A percentile compares a stretch with the other conserved stretches of the same genome.
These are phyloP conservation scores for Plotosus lineatus DNA, from an alignment of 2,113 vertebrate genomes.

Conservation along the genomic window DNA sequence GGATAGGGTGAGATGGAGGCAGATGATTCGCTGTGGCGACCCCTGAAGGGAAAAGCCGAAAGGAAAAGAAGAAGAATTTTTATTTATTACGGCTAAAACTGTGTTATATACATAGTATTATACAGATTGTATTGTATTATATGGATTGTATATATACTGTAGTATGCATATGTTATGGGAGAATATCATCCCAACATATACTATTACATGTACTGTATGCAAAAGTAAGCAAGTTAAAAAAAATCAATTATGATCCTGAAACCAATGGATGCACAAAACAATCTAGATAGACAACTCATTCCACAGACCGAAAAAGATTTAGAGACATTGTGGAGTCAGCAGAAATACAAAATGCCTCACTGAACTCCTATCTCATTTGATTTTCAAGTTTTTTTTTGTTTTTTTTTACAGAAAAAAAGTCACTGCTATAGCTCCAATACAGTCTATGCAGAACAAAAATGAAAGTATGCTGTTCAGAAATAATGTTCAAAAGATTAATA, in stretches of 20 bases:
- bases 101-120: too few relatives aligned
- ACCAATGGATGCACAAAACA: background rate
- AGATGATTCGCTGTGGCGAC: too few relatives aligned
- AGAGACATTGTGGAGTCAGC: conserved; percentile 41
- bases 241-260: background rate
- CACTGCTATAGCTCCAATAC: conserved; percentile 26
- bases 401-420: background rate
- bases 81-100: too few relatives aligned
- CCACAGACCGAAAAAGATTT: conserved; percentile 26
- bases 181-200: background rate
- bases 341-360: conserved; percentile 24
- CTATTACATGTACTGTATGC: background rate
- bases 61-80: too few relatives aligned
- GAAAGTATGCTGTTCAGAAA: conserved; percentile 14
- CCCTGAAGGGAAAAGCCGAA: too few relatives aligned
- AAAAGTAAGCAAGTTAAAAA: conserved; percentile 16
- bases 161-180: background rate
- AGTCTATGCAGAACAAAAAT: background rate
- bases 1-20: too few relatives aligned
- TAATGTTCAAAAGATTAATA: conserved; percentile 24
- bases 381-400: background rate
- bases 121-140: too few relatives aligned
- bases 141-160: too few relatives aligned
- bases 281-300: conserved; percentile 21
- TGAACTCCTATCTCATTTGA: conserved; percentile 34